Base-by-base conservation (phyloP, 2,113 vertebrate genomes). In the Ibidorhyncha struthersii region DNA sequence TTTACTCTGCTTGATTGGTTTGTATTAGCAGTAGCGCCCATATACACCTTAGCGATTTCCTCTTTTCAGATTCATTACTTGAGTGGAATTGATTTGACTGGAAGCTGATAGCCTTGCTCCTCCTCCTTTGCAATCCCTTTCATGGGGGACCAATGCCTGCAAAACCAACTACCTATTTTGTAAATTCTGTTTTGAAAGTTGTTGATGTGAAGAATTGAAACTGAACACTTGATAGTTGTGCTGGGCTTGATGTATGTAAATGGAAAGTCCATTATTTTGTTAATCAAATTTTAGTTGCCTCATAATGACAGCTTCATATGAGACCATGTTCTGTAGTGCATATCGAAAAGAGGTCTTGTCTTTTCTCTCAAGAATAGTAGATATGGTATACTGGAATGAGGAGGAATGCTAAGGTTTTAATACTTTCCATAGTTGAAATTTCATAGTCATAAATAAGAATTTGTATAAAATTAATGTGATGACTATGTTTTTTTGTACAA, bases 401-500 rank as follows among this genome's bases (percentile, higher is more conserved):
- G 36, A 81, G 7, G 12, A 80, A 14, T 3, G 5, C 8, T 30
- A 11, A 22, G 17, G 2, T 55, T 69, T 86, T 45, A 72, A 26
- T 76, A 22, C 1, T 45, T 76, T 49, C 45, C 4, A 5, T 49
- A 73, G 7, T 2, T 29, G 4, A 78, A 62, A 53, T 58, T 36
- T 5, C 2, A 0, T 22, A 52, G 32, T 52, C 27, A 9, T 53
- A 38, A 83, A 26, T 19, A 69, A 89, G 30, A 77, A 30, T 5
- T 19, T n/a, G 2, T 10, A 45, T 27, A 34, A 63, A 61, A 56
- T 7, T 3, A 4, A 30, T 36, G 26, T 41, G 10, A 8, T 52
- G 5, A 18, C 6, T 79, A 0, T 32, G 7, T n/a, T 81, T 25
- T 69, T 70, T 41, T 20, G 5, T 41, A 1, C 2, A 1, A 16